phyloP scores from a whole-genome alignment of 2,888 invertebrate genomes.

The Spicauda simplicius region DNA sequence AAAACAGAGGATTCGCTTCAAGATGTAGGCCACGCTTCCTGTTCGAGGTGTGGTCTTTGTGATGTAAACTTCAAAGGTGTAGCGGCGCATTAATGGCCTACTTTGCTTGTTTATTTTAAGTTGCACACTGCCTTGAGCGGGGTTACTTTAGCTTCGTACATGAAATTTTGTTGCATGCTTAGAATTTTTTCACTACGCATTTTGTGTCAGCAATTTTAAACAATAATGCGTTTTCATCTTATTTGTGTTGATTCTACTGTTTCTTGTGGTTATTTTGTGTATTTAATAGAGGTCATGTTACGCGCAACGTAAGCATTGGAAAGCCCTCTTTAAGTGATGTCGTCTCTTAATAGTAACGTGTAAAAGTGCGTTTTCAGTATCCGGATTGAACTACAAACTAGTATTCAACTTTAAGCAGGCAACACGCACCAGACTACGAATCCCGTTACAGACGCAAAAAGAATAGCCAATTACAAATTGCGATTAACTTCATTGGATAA shows the following conservation, averaged over 20 bases:
- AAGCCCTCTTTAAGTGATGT: no score
- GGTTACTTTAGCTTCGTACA: background rate
- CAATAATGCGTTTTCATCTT: background rate
- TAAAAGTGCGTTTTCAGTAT: no score
- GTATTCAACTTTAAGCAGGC: background rate
- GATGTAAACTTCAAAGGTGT: conserved; percentile 28
- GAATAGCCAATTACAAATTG: conserved; percentile 12
- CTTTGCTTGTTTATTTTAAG: conserved; percentile 15
- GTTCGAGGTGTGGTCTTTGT: conserved; percentile 33
- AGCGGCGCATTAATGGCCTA: conserved; percentile 26
- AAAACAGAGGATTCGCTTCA: conserved; percentile 29
- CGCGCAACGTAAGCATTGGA: background rate
- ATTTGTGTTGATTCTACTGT: conserved; percentile 17
- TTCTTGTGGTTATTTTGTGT: background rate
- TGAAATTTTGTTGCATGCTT: background rate
- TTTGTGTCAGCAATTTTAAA: background rate
- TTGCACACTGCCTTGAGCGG: background rate
- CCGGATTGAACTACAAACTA: background rate
- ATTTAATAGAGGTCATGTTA: background rate
- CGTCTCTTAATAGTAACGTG: no score
- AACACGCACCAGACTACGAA: conserved; percentile 15
- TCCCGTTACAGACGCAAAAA: conserved; percentile 18
- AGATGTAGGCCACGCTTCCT: conserved; percentile 34
- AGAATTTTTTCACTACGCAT: background rate
- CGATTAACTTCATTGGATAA: conserved; percentile 38